Conservation (phyloP, 2,888 invertebrate genomes). For the Augiades crinisus region DNA sequence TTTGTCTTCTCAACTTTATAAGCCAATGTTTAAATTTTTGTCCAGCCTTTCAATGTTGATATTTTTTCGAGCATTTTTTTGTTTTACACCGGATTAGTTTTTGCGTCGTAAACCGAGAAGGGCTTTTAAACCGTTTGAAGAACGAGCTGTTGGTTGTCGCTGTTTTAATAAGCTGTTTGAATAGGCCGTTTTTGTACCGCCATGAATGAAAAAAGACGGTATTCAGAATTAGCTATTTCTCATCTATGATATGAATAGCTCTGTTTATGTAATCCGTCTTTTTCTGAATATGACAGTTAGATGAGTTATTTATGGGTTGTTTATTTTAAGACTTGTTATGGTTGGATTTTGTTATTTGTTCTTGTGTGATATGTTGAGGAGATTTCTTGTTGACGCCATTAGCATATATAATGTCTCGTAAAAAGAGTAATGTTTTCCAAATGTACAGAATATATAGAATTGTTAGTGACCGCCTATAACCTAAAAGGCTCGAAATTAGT, state of each 20-base stretch:
- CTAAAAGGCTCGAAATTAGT: no score
- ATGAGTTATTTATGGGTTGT: slow-evolving; percentile 11
- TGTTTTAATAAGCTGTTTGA: slow-evolving; percentile 42
- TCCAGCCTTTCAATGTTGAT: no score
- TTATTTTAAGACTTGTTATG: not conserved
- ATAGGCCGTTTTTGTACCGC: slow-evolving; percentile 14
- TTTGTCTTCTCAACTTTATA: slow-evolving; percentile 15
- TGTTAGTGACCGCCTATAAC: no score
- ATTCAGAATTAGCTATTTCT: slow-evolving; percentile 9
- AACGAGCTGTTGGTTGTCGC: slow-evolving; percentile 35
- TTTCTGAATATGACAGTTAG: slow-evolving; percentile 1
- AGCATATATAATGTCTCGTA: no score
- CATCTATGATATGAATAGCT: slow-evolving; percentile 7
- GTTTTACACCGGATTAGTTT: slow-evolving; percentile 43
- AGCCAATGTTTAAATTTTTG: no score
- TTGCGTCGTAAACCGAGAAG: slow-evolving; percentile 52
- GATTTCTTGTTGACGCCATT: not conserved
- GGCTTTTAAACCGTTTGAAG: slow-evolving; percentile 45
- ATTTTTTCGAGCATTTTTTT: slow-evolving; percentile 34
- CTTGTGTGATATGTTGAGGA: not conserved
- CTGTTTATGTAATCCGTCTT: slow-evolving; percentile 1
- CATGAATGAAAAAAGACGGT: slow-evolving; percentile 7
- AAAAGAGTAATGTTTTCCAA: no score
- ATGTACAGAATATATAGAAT: no score
- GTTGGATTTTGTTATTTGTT: not conserved